Conservation (phyloP, 1,140 invertebrate species). For the Drosophila eugracilis region DNA sequence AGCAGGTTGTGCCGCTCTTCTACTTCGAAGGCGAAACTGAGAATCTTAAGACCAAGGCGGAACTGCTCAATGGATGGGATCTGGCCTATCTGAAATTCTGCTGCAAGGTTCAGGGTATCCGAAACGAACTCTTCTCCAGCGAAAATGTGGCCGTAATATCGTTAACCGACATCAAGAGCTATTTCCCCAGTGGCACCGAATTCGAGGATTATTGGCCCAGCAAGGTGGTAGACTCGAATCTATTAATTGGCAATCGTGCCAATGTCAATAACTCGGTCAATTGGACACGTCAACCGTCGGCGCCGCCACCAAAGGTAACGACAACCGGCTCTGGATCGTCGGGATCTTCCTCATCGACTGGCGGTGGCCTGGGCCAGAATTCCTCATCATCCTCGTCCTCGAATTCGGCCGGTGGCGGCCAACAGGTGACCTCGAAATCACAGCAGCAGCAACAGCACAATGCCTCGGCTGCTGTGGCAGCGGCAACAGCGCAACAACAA, state of each 20-base stretch:
- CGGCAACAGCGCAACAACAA: constrained; percentile 76
- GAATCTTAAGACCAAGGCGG: constrained; percentile 93
- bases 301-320: constrained; percentile 82
- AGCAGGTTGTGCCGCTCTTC: constrained; percentile 96
- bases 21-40: constrained; percentile 97
- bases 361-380: not conserved
- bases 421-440: constrained; percentile 53
- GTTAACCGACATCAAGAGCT: constrained; percentile 94
- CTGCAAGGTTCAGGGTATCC: constrained; percentile 96
- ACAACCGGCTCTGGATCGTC: not conserved
- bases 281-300: constrained; percentile 87
- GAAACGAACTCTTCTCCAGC: constrained; percentile 95
- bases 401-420: constrained; percentile 25
- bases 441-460: constrained; percentile 59
- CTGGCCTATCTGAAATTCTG: constrained; percentile 96
- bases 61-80: constrained; percentile 95
- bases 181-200: constrained; percentile 94
- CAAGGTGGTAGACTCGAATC: constrained; percentile 91
- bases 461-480: constrained; percentile 59
- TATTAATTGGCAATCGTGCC: constrained; percentile 88
- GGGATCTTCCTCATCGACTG: constrained; percentile 36
- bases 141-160: constrained; percentile 95
- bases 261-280: constrained; percentile 86
- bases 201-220: constrained; percentile 97
- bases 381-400: constrained; percentile 1